phyloP scores from a whole-genome alignment of 2,113 vertebrate species.

The Lontra canadensis region DNA sequence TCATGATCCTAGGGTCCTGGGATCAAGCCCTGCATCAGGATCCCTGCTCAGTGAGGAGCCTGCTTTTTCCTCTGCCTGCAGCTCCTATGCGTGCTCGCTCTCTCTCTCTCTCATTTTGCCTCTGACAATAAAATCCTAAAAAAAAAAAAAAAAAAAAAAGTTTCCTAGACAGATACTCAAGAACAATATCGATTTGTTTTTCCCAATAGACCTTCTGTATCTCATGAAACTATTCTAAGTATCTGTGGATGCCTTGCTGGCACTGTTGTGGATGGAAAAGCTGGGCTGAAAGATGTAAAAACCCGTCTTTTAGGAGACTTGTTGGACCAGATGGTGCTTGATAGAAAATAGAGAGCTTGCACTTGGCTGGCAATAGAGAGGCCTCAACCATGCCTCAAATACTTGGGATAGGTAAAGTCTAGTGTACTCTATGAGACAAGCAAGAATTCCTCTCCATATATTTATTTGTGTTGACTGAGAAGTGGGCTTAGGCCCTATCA shows the following conservation, averaged over 20 bases:
- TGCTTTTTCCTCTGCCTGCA: too few relatives aligned
- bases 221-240: neutral
- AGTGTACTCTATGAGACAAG: fast-evolving
- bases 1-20: too few relatives aligned
- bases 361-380: neutral
- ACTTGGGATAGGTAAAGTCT: neutral
- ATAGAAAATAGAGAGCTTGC: neutral
- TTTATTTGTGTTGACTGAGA: neutral
- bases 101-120: too few relatives aligned
- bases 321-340: neutral
- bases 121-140: too few relatives aligned
- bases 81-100: too few relatives aligned
- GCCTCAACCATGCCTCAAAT: neutral
- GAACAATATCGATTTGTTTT: neutral
- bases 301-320: neutral
- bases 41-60: too few relatives aligned
- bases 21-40: too few relatives aligned
- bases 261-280: neutral
- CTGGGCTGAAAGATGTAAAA: neutral
- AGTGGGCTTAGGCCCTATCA: neutral
- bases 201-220: neutral
- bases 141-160: neutral
- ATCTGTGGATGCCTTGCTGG: neutral
- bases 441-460: neutral
- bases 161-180: neutral